Base-by-base conservation (phyloP, 2,113 vertebrate genomes). In the Sardina pilchardus region DNA sequence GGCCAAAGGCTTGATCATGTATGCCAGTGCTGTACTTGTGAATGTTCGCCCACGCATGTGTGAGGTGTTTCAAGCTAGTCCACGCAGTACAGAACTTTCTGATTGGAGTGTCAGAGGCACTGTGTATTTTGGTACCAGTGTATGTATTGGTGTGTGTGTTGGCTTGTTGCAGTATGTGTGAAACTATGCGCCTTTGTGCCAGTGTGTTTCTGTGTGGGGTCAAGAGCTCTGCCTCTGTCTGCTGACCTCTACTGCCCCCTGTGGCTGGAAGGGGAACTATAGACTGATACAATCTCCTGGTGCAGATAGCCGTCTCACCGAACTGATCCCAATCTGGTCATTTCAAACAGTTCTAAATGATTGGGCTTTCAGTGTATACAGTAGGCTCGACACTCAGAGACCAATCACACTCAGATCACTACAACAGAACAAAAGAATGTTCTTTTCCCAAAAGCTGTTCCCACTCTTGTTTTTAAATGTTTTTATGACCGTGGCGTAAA, bases 171-270 rank as follows among this genome's bases (percentile, higher is more conserved):
- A 30, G 26, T 75, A 5, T 75, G 67, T 75, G 30, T 75, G 9
- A 36, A 12, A 16, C 26, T 26, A 0, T 67, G 59, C 7, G 59
- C 30, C 67, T 34, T 36, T 75, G 67, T 36, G 14, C 3, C 26
- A 0, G 9, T 75, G 30, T 36, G 12, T 75, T 34, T 34, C 30
- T 75, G 10, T 34, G 56, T 16, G 30, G 10, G 26, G 26, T 75
- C 9, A 75, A 34, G 30, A 4, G 7, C 63, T 30, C 30, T 17
- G 30, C 17, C 26, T 78, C 5, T 34, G 71, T 78, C 34, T 36
- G 71, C 34, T 78, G 26, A 78, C 34, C 71, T 78, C 71, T 78
- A 36, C 71, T 78, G 71, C 71, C 71, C 71, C 71, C 36, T 34
- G 30, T 78, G 71, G 71, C 71, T 78, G 71, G 14, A 36, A 6